Conservation (phyloP, 2,797 vertebrate species). For the Jordanella pulchra region DNA sequence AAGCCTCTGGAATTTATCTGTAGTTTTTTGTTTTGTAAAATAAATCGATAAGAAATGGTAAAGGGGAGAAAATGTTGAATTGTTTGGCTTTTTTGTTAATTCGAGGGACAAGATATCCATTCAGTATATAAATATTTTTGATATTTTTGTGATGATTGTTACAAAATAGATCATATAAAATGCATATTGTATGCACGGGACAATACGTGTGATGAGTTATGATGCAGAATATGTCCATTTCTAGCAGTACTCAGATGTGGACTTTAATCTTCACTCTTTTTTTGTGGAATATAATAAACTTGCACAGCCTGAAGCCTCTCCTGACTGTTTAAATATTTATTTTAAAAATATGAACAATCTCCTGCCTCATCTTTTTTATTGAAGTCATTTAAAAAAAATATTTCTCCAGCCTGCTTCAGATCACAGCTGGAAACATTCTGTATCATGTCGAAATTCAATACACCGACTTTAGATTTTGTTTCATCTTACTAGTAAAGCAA, state of each 20-base stretch:
- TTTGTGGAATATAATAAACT: constrained; percentile 77
- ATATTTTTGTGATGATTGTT: constrained; percentile 72
- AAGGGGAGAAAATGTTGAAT: constrained; percentile 24
- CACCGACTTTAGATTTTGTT: background rate
- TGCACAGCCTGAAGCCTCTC: constrained; percentile 61
- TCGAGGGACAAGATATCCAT: constrained; percentile 70
- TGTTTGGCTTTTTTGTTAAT: constrained; percentile 63
- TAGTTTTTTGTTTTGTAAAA: constrained; percentile 61
- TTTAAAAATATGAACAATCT: background rate
- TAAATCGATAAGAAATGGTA: constrained; percentile 49
- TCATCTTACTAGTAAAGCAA: background rate
- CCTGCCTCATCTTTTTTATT: background rate
- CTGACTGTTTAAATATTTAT: constrained; percentile 23
- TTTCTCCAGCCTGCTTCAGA: background rate
- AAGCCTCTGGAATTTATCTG: constrained; percentile 43
- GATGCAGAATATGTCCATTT: constrained; percentile 52
- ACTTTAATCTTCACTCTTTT: constrained; percentile 63
- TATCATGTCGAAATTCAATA: background rate
- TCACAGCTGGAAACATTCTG: background rate
- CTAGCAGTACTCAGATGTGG: constrained; percentile 60
- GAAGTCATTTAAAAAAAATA: background rate
- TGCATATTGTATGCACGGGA: constrained; percentile 67
- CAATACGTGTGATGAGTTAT: constrained; percentile 60
- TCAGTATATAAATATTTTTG: constrained; percentile 63
- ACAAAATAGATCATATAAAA: constrained; percentile 57